Evolutionary conservation across 2,888 invertebrate genomes (phyloP).

Genomic region (Elegia similella): DNA sequence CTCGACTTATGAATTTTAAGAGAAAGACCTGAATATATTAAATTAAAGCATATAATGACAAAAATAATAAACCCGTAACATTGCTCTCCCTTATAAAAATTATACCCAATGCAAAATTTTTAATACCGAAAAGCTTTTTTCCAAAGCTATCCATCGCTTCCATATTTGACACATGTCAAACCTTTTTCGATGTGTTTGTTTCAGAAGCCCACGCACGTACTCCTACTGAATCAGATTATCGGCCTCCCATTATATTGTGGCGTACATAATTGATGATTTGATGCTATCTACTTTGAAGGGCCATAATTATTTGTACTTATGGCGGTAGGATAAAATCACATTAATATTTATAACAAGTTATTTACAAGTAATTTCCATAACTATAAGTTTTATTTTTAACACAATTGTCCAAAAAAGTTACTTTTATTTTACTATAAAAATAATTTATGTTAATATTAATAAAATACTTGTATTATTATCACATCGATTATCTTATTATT

Average conservation of each 20-base stretch:
- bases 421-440: no score
- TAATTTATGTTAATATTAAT: no score
- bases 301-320: background rate
- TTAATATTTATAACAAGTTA: background rate
- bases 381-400: no score
- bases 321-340: background rate
- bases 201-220: background rate
- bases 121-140: background rate
- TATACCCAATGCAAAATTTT: background rate
- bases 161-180: background rate
- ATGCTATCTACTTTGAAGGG: background rate
- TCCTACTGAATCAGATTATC: background rate
- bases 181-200: slow-evolving; percentile 9
- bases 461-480: no score
- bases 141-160: background rate
- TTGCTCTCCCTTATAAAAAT: background rate
- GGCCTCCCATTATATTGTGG: background rate
- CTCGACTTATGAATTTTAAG: no score
- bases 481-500: no score
- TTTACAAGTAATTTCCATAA: no score
- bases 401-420: no score
- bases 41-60: no score
- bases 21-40: no score
- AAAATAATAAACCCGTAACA: no score
- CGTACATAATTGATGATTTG: background rate